Base-by-base conservation (phyloP, 2,797 vertebrate genomes). In the Podarcis lilfordi region DNA sequence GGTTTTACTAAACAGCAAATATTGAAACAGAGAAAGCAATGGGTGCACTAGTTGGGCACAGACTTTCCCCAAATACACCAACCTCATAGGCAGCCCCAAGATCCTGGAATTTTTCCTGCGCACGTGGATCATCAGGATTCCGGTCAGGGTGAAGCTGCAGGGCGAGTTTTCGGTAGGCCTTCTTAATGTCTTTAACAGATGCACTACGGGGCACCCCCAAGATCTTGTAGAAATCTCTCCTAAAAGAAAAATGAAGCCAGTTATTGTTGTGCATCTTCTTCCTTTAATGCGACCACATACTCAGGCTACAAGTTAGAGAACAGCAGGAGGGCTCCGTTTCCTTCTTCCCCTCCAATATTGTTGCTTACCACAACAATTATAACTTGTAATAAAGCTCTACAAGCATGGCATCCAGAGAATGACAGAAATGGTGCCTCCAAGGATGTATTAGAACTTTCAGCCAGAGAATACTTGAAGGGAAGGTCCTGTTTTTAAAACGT, bases 61-160 rank as follows among this genome's bases (percentile, higher is more conserved):
- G 9, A 3, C 3, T 32, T 59, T 27, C 35, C 7, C 45, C 59
- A 55, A 86, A 71, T 59, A 29, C 9, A 91, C 96, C 91, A 87
- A 99, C 99, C 98, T 99, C 99, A 84, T 99, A 99, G 87, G 99
- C 99, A 85, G 99, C 98, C 7, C 99, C 99, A 75, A 99, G 95
- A 93, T 99, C 99, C 90, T 99, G 98, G 90, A 99, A 99, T 93
- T 99, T 99, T 94, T 99, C 99, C 64, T 98, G 98, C 1, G 99
- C 99, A 88, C 97, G 96, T 0, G 99, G 99, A 90, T 99, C 99
- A 91, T 99, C 99, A 1, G 94, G 99, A 89, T 99, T 99, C 89
- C 99, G 96, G 96, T 99, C 99, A 3, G 99, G 99, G 91, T 99
- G 99, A 29, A 99, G 95, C 96, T 99, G 99, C 5, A 99, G 95